These are phyloP conservation scores for Phalera bucephala DNA, from an alignment of 2,888 invertebrate genomes.

Conservation along the genomic window DNA sequence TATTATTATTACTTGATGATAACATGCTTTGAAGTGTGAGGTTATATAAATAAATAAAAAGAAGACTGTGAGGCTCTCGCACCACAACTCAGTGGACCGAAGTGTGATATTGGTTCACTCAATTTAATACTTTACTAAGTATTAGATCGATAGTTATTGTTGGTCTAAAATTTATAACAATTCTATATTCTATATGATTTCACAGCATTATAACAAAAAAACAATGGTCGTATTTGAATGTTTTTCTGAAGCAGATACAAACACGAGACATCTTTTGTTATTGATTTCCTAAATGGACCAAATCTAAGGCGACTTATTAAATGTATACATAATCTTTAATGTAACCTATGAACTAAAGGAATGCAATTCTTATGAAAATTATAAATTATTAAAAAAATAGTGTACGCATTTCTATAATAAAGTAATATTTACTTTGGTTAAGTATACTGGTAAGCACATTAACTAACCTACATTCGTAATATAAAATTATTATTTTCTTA, in stretches of 20 bases:
- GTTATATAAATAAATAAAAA: too few relatives aligned
- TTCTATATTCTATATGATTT: too few relatives aligned
- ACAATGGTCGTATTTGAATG: conserved; percentile 8
- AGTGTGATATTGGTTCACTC: too few relatives aligned
- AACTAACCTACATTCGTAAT: conserved; percentile 5
- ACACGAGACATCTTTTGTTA: conserved; percentile 11
- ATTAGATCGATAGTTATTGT: too few relatives aligned
- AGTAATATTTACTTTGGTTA: conserved; percentile 41
- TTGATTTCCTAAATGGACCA: conserved; percentile 16
- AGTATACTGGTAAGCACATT: conserved; percentile 31
- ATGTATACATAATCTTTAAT: conserved; percentile 17
- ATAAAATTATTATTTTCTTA: not conserved
- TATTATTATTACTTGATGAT: too few relatives aligned
- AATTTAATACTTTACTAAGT: too few relatives aligned
- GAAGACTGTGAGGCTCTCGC: too few relatives aligned
- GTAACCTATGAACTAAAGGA: conserved; percentile 28
- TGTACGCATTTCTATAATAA: conserved; percentile 16
- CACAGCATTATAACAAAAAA: conserved; percentile 16
- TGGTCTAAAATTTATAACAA: too few relatives aligned
- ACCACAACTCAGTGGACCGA: too few relatives aligned
- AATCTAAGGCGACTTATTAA: conserved; percentile 15
- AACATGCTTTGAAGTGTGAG: too few relatives aligned
- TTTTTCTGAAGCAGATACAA: conserved; percentile 12
- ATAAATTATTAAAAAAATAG: not conserved
- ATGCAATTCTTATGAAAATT: conserved; percentile 27